A percentile compares a stretch with the other conserved stretches of the same genome.
Evolutionary conservation across 2,888 invertebrate species (phyloP).

Genomic region (Diaperis boleti): DNA sequence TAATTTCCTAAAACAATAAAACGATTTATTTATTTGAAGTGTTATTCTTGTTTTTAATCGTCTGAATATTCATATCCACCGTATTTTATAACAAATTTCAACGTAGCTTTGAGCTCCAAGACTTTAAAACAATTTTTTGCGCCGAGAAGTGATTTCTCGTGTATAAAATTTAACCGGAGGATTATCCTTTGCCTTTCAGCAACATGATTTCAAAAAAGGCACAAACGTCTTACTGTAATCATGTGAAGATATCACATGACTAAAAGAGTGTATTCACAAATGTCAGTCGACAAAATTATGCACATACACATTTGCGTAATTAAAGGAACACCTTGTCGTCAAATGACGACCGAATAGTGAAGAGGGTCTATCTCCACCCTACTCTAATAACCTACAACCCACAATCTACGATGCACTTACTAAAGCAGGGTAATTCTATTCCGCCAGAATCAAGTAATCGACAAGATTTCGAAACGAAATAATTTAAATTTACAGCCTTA

Average conservation of each 20-base stretch:
- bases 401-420: constrained; percentile 12
- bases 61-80: constrained; percentile 10
- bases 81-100: too few relatives aligned
- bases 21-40: constrained; percentile 27
- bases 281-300: not conserved
- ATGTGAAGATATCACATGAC: not conserved
- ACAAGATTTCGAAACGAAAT: constrained; percentile 24
- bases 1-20: constrained; percentile 30
- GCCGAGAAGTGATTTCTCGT: not conserved
- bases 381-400: constrained; percentile 20
- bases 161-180: constrained; percentile 15
- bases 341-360: constrained; percentile 3
- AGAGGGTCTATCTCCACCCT: constrained; percentile 11
- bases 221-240: not conserved
- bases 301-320: not conserved
- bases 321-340: constrained; percentile 11
- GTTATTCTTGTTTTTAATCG: constrained; percentile 18
- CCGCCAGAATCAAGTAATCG: constrained; percentile 24
- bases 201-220: not conserved
- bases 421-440: constrained; percentile 21
- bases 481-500: constrained; percentile 14
- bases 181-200: constrained; percentile 8
- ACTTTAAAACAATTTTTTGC: too few relatives aligned
- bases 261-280: not conserved
- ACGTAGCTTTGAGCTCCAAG: not conserved